Percentiles rank a stretch among this genome's conserved stretches.
Conservation (phyloP, 2,888 invertebrate species). For the Heliothis peltigera region DNA sequence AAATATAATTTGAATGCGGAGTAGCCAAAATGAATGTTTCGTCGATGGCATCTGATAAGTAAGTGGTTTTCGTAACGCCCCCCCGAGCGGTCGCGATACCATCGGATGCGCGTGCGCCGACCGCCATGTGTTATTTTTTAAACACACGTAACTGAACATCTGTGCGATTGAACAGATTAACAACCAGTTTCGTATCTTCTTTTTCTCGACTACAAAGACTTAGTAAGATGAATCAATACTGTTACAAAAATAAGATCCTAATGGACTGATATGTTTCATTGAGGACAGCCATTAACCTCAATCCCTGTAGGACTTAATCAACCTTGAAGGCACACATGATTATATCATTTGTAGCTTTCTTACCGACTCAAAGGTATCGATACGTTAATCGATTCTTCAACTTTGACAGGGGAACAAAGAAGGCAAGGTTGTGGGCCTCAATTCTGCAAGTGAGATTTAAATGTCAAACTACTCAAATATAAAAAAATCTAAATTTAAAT, state of each 20-base stretch:
- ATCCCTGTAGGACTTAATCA: conserved; percentile 79
- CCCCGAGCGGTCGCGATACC: conserved; percentile 79
- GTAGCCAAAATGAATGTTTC: conserved; percentile 85
- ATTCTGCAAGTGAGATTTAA: conserved; percentile 51
- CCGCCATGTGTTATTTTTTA: conserved; percentile 73
- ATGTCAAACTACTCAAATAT: conserved; percentile 57
- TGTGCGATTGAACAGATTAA: conserved; percentile 75
- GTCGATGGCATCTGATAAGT: conserved; percentile 85
- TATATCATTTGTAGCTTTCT: conserved; percentile 72
- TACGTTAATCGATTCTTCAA: conserved; percentile 59
- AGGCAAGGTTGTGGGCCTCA: conserved; percentile 55
- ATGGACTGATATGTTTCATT: conserved; percentile 76
- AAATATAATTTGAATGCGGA: conserved; percentile 74
- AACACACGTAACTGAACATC: conserved; percentile 79
- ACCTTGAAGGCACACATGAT: conserved; percentile 77
- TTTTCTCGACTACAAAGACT: conserved; percentile 71
- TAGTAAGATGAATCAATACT: conserved; percentile 61
- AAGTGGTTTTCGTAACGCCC: conserved; percentile 89
- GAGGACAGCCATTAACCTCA: conserved; percentile 80
- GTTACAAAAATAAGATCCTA: conserved; percentile 65
- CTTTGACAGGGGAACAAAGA: conserved; percentile 64
- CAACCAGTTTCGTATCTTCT: conserved; percentile 74
- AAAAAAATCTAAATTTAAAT: conserved; percentile 17
- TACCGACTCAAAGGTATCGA: conserved; percentile 50
- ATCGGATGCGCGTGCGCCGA: conserved; percentile 81